Base-by-base conservation (phyloP, 2,888 invertebrate genomes). In the Parnassius apollo region DNA sequence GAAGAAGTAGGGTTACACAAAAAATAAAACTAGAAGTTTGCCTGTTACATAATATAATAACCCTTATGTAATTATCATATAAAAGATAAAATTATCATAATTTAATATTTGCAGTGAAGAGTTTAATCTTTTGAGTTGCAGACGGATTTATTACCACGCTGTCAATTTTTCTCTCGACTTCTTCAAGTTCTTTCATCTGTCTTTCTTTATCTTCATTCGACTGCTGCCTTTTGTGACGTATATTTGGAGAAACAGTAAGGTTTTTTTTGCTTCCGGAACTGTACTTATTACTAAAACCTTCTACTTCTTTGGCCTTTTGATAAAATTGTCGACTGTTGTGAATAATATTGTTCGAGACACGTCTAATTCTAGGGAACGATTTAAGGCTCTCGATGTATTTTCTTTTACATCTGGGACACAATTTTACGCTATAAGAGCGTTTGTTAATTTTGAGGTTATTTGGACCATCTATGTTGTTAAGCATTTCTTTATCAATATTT, bases 291-390 rank as follows among this genome's bases (percentile, higher is more conserved):
- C 65, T 65, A 49, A 52, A 63, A n/a, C 13, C 57, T 60, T 64
- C 57, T 58, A 42, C 42, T 10, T 51, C 42, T 12, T 22, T 56
- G n/a, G 57, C 9, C 35, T 65, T 75, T 64, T 75, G 70, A 57
- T 54, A 77, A 48, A 67, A 75, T 57, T 77, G 75, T 61, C 75
- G 68, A 46, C 73, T 73, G 35, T 77, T 77, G 52, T 76, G 77
- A 10, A 74, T 62, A 0, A 66, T 45, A 45, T 61, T 68, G 1
- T 45, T 63, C 9, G 66, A 53, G 46, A 55, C 55, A 42, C 66
- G 71, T 42, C 63, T 68, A 1, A 13, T 54, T 64, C 66, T 63
- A 0, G 56, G 51, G 1, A 46, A 50, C 10, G 58, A 42, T 4
- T 65, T 65, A 10, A 45, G n/a, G 11, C 62, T 59, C 1, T 45